Evolutionary conservation across 2,888 invertebrate species (phyloP), one percentile per base, ranked within the genome.

Genomic region (Pediacus dermestoides): DNA sequence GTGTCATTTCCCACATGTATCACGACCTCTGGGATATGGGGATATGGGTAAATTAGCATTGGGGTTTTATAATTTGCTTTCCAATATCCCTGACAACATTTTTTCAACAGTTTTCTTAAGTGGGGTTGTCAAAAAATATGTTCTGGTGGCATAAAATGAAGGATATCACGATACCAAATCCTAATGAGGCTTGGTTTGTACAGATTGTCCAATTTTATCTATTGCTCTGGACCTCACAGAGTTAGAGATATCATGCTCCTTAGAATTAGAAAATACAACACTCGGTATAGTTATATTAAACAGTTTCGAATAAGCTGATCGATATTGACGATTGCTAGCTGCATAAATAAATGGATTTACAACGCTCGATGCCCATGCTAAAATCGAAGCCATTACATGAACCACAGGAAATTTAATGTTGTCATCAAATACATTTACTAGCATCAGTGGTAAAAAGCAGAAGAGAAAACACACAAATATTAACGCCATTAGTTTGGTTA

Each of bases 271-370:
- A 40, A 63, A 57, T 4, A 49, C 57, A 16, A 64, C 60, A 40
- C 63, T 66, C 3, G 63, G 58, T 46, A 60, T 66, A 13, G 68
- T 58, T 25, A 63, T 54, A 36, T 57, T 72, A 6, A 78, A 66
- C 12, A 79, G 61, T 53, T 77, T 76, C 2, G 71, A 73, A 56
- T 79, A 80, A 1, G 79, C 80, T 1, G 77, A 74, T 43, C 77
- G 60, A 62, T 92, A 92, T 57, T 89, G 87, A 47, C 87, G 76
- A 66, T 91, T 92, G 52, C 89, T 89, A 4, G 85, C 87, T 2
- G 91, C 91, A 70, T 93, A 93, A 49, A 92, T 89, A 45, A 92
- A 76, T 0, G 92, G 92, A 70, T 93, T 93, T 50, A 91, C 77
- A 33, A 91, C 90, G 42, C 89, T 85, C 0, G 91, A 90, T 0